Evolutionary conservation across 2,113 vertebrate genomes (phyloP).

Genomic region (Ondatra zibethicus): DNA sequence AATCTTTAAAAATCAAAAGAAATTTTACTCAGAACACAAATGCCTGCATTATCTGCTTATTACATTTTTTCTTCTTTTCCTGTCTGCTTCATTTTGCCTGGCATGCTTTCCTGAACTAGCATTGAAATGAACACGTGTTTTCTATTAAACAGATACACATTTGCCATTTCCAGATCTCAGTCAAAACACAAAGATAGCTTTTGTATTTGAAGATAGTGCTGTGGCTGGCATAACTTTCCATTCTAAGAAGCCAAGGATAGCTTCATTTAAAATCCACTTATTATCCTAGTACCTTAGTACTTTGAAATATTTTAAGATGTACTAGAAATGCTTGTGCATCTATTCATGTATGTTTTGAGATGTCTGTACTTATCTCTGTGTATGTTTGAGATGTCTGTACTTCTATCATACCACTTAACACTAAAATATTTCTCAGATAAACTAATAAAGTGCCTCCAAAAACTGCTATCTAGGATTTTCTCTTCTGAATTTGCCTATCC

Average conservation of each 20-base stretch:
- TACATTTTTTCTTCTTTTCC: background rate
- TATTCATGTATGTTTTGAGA: background rate
- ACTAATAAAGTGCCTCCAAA: background rate
- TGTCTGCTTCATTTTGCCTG: background rate
- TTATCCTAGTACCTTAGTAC: background rate
- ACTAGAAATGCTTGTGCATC: background rate
- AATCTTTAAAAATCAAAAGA: background rate
- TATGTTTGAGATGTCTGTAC: background rate
- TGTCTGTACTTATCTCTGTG: background rate
- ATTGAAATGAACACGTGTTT: background rate
- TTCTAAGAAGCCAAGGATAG: background rate
- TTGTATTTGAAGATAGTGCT: background rate
- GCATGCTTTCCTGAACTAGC: background rate
- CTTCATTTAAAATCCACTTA: background rate
- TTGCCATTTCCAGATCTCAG: background rate
- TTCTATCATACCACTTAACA: background rate
- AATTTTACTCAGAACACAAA: background rate
- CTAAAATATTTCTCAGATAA: background rate
- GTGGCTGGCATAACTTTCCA: background rate
- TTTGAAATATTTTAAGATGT: background rate
- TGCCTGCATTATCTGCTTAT: background rate
- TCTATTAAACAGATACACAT: background rate
- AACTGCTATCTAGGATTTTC: background rate
- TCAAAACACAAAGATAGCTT: background rate
- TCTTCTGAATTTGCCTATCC: background rate